Percentiles rank a stretch among this genome's conserved stretches.
These are phyloP conservation scores for Euthynnus affinis DNA, from an alignment of 2,797 vertebrate species.

Conservation along the genomic window DNA sequence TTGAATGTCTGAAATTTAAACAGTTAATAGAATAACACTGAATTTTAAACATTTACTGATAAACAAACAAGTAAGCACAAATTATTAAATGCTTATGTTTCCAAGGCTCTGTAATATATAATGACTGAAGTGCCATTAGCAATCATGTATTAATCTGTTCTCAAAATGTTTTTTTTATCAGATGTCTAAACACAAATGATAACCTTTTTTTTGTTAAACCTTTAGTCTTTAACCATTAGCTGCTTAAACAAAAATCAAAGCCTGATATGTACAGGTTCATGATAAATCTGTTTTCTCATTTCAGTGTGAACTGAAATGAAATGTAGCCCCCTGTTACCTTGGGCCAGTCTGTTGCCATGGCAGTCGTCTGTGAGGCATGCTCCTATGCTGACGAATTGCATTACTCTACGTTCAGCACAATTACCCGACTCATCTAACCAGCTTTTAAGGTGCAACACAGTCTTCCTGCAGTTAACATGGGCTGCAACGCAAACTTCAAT, in stretches of 20 bases:
- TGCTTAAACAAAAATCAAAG: conserved; percentile 46
- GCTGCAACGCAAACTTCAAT: background rate
- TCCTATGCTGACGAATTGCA: conserved; percentile 63
- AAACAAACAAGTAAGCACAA: background rate
- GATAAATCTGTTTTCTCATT: conserved; percentile 55
- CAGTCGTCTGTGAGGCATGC: conserved; percentile 71
- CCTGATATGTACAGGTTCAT: conserved; percentile 28
- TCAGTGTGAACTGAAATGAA: conserved; percentile 61
- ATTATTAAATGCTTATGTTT: conserved; percentile 13
- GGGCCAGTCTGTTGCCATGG: conserved; percentile 82
- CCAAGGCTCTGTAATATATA: background rate
- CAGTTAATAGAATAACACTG: background rate
- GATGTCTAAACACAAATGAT: background rate
- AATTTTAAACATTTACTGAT: background rate
- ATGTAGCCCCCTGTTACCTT: conserved; percentile 59
- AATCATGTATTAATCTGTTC: too few relatives aligned
- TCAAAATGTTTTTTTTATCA: background rate
- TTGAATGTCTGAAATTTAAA: conserved; percentile 3
- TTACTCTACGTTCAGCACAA: conserved; percentile 68
- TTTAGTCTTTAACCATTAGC: conserved; percentile 13
- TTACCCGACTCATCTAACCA: conserved; percentile 66
- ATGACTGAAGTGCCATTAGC: conserved; percentile 6
- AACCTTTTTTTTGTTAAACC: conserved; percentile 39
- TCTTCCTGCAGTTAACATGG: conserved; percentile 29
- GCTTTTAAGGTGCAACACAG: conserved; percentile 47